phyloP scores from a whole-genome alignment of 2,888 invertebrate genomes.

The Imbricaverruca yamaguchii region DNA sequence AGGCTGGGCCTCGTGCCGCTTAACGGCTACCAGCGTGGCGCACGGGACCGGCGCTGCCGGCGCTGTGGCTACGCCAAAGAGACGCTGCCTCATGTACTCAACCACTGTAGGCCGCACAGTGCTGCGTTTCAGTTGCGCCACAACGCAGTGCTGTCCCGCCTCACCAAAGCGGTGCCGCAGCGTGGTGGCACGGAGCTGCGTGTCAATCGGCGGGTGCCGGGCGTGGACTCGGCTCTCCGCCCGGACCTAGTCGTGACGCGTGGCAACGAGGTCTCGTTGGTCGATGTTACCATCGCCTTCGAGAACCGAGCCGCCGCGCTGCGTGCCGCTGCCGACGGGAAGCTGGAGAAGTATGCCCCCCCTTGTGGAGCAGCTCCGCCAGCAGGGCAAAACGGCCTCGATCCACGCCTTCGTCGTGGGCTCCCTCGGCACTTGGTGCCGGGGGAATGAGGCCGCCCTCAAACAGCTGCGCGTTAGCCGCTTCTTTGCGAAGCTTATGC shows the following conservation, averaged over 20 bases:
- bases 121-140: neutral
- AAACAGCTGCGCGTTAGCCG: neutral
- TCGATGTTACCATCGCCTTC: neutral
- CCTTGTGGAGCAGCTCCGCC: neutral
- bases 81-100: no score
- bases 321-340: neutral
- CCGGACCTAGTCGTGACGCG: neutral
- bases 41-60: no score
- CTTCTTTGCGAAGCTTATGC: slow-evolving; percentile 35
- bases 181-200: neutral
- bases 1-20: no score
- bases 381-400: neutral
- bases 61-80: no score
- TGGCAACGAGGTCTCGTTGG: neutral
- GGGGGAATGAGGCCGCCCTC: neutral
- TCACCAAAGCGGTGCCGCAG: neutral
- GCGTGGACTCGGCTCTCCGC: neutral
- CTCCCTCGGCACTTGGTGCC: neutral
- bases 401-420: neutral
- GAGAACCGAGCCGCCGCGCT: neutral
- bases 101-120: neutral
- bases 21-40: no score
- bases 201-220: neutral
- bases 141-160: neutral
- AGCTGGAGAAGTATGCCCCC: neutral